phyloP scores from a whole-genome alignment of 2,113 vertebrate species.

The Sturnus vulgaris region DNA sequence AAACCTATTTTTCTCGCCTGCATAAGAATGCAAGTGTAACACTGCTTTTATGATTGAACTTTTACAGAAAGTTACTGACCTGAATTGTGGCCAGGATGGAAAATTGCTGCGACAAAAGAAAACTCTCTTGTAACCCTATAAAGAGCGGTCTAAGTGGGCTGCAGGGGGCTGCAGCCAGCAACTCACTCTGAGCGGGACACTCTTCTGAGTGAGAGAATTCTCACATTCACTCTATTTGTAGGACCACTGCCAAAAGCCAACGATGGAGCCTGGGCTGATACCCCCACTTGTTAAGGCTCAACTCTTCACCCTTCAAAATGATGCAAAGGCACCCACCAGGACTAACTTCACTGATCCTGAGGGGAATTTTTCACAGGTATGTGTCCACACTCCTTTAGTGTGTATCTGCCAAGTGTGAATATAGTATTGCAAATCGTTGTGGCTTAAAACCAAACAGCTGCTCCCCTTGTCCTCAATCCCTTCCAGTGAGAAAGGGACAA shows the following conservation, averaged over 20 bases:
- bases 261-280: not conserved
- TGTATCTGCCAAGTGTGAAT: not conserved
- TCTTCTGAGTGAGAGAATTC: accelerated
- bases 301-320: not conserved
- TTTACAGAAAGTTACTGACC: not conserved
- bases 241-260: not conserved
- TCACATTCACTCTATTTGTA: not conserved
- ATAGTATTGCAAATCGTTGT: not conserved
- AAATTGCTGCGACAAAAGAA: not conserved
- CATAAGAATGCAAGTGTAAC: not conserved
- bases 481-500: not conserved
- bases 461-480: not conserved
- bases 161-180: not conserved
- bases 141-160: not conserved
- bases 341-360: not conserved
- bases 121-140: not conserved
- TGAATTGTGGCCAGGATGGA: not conserved
- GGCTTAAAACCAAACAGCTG: not conserved
- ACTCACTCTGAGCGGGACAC: not conserved
- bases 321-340: not conserved
- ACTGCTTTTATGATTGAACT: not conserved
- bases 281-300: accelerated
- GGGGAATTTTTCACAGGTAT: not conserved
- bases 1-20: not conserved
- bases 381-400: not conserved